A percentile compares a stretch with the other conserved stretches of the same genome.
Evolutionary conservation across 1,140 invertebrate genomes (phyloP).

Genomic region (Sitobion miscanthi): DNA sequence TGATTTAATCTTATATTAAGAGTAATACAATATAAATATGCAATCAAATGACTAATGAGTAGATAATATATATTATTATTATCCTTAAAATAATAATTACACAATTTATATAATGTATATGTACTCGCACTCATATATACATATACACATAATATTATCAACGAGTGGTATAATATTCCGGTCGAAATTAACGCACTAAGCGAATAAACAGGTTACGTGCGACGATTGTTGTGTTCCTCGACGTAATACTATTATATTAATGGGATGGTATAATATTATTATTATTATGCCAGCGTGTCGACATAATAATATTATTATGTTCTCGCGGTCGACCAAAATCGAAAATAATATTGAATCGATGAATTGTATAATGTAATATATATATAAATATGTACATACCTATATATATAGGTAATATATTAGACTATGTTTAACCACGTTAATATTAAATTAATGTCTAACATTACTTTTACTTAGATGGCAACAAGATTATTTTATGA

Average conservation of each 20-base stretch:
- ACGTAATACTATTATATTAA: not conserved
- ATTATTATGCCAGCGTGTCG: no score
- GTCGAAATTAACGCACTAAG: not conserved
- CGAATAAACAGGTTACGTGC: not conserved
- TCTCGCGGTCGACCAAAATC: not conserved
- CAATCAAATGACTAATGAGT: constrained; percentile 5
- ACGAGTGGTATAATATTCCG: not conserved
- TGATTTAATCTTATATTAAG: not conserved
- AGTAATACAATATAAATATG: constrained; percentile 4
- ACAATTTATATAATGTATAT: not conserved
- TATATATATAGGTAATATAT: not conserved
- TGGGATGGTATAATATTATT: not conserved
- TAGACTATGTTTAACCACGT: not conserved
- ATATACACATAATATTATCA: not conserved
- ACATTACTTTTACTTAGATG: not conserved
- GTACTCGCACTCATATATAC: not conserved
- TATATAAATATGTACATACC: not conserved
- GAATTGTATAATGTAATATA: not conserved
- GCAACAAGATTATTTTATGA: not conserved
- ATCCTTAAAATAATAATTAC: constrained; percentile 37
- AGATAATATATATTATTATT: not conserved
- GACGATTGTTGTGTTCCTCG: not conserved
- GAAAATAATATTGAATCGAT: not conserved
- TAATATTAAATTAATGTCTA: not conserved
- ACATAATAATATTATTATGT: not conserved